Evolutionary conservation across 2,797 vertebrate species (phyloP).

Genomic region (Mycteria americana): DNA sequence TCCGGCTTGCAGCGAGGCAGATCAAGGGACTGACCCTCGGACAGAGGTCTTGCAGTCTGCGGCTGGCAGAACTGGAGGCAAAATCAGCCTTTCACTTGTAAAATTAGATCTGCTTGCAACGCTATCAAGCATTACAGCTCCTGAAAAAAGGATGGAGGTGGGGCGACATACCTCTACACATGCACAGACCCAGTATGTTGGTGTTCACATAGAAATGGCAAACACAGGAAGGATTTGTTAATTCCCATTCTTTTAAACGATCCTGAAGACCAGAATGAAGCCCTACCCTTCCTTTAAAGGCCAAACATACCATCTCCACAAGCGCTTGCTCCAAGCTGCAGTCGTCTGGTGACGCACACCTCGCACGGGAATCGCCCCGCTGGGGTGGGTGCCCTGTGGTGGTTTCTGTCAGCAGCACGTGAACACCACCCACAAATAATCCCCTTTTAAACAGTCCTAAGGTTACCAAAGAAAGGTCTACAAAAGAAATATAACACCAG

Average conservation of each 20-base stretch:
- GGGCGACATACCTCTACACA: background rate
- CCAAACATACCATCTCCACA: background rate
- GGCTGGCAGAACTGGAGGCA: background rate
- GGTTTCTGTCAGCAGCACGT: background rate
- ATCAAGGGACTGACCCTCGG: background rate
- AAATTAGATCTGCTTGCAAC: background rate
- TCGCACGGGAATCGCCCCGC: background rate
- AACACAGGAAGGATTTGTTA: background rate
- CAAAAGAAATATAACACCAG: background rate
- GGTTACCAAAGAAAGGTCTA: background rate
- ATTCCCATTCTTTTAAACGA: background rate
- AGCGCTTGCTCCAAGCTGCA: background rate
- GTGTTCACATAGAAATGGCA: background rate
- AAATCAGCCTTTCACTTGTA: background rate
- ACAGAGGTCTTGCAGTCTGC: background rate
- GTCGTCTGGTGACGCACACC: background rate
- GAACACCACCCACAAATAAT: background rate
- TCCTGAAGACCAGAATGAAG: background rate
- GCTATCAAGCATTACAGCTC: background rate
- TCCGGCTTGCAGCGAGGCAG: background rate
- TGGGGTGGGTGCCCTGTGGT: accelerated
- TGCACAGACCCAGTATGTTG: accelerated
- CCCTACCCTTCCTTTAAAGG: background rate
- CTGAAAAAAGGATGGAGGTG: background rate
- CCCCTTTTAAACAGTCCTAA: background rate